These are phyloP conservation scores for Phoeniculus purpureus DNA, from an alignment of 2,797 vertebrate species.

Conservation along the genomic window DNA sequence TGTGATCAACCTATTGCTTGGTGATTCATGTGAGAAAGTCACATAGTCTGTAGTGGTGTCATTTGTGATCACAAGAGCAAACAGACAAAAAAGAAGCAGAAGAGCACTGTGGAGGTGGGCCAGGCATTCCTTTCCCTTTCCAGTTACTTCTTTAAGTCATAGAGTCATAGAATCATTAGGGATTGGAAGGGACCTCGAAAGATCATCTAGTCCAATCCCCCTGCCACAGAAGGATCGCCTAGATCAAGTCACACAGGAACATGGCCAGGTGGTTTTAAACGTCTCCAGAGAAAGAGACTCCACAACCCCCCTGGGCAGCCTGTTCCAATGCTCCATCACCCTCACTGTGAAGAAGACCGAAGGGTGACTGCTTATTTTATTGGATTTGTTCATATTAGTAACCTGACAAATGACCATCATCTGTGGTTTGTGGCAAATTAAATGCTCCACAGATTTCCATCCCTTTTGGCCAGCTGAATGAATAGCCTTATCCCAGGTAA, in stretches of 20 bases:
- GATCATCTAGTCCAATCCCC: too few species aligned
- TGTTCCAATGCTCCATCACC: too few species aligned
- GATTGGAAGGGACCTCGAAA: too few species aligned
- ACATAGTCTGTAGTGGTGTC: not conserved
- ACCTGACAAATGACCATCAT: not conserved
- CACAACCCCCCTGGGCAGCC: too few species aligned
- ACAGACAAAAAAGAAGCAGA: not conserved
- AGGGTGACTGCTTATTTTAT: not conserved
- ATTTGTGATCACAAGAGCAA: not conserved
- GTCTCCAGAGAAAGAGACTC: too few species aligned
- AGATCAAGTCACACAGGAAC: too few species aligned
- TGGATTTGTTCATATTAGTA: not conserved
- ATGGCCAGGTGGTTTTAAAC: too few species aligned
- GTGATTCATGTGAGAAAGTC: not conserved
- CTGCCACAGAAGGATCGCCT: too few species aligned
- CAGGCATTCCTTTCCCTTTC: not conserved
- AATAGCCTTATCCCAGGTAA: conserved; percentile 7
- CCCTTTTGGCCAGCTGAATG: not conserved
- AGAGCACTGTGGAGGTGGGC: not conserved
- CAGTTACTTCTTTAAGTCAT: not conserved
- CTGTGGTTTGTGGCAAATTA: not conserved
- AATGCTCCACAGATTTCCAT: not conserved
- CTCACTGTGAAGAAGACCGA: too few species aligned
- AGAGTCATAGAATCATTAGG: too few species aligned
- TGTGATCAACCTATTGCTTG: not conserved